Percentiles rank a stretch among this genome's conserved stretches.
These are phyloP conservation scores for Mormyrops boulengeri DNA, from an alignment of 2,797 vertebrate species.

Conservation along the genomic window DNA sequence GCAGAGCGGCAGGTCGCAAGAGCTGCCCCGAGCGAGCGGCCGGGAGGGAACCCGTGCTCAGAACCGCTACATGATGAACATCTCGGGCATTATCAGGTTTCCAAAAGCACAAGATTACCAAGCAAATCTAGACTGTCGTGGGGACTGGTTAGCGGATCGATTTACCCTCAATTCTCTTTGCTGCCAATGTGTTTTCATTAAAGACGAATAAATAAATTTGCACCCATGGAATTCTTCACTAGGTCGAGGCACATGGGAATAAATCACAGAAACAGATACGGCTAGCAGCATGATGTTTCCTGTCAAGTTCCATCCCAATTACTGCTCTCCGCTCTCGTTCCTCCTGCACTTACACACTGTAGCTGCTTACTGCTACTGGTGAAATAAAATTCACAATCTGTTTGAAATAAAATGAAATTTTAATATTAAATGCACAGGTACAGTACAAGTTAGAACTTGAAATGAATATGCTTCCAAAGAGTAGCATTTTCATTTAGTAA, in stretches of 20 bases:
- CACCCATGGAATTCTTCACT: neutral
- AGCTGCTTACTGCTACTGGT: neutral
- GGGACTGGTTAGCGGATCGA: neutral
- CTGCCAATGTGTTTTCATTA: neutral
- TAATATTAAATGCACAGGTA: slow-evolving; percentile 22
- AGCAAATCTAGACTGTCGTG: neutral
- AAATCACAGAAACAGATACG: neutral
- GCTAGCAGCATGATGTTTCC: neutral
- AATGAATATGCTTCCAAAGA: slow-evolving; percentile 15
- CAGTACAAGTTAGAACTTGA: slow-evolving; percentile 11
- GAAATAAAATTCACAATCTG: neutral
- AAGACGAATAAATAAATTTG: slow-evolving; percentile 8
- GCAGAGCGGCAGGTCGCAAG: neutral
- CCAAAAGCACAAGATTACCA: neutral
- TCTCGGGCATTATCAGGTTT: neutral
- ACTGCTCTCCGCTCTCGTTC: neutral
- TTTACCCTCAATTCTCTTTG: neutral
- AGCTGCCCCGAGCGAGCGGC: neutral
- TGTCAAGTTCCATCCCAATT: neutral
- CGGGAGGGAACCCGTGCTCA: neutral
- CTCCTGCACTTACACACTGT: neutral
- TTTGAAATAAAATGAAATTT: slow-evolving; percentile 14
- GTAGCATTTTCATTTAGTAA: slow-evolving; percentile 6
- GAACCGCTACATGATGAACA: neutral
- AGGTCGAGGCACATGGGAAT: neutral